Evolutionary conservation across 2,113 vertebrate species (phyloP), one percentile per base, ranked within the genome.

Genomic region (Psilopsiagon aymara): DNA sequence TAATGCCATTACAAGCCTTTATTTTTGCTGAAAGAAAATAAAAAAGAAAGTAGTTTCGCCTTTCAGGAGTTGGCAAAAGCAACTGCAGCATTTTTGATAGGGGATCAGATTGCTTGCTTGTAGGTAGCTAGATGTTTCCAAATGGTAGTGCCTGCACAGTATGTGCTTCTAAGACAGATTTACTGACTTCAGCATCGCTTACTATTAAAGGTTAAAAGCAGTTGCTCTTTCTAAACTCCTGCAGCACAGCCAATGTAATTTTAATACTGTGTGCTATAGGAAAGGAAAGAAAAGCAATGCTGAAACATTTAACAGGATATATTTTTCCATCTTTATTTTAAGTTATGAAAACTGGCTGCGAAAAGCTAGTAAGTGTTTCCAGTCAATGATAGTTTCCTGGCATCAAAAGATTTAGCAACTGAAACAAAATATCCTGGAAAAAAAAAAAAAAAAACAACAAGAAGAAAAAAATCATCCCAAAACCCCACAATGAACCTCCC

Each of bases 311-410:
- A 95, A 86, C 60, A 49, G 78, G 66, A 88, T 95, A 62, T 92
- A 95, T 96, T 97, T 97, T 95, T 94, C 88, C 82, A 92, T 94
- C 88, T 95, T 95, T 82, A 91, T 95, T 97, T 97, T 95, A 97
- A 93, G 96, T 97, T 95, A 96, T 67, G 77, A 97, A 97, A 97
- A 97, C 96, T 97, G 96, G 80, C 97, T 97, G 79, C 87, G 88
- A 97, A 95, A 97, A 97, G 78, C 95, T 85, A 90, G 74, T 78
- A 90, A 95, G 92, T 94, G 94, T 97, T 97, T 97, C 96, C 96
- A 96, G 94, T 96, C 96, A 97, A 53, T 94, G 94, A 97, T 95
- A 96, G 94, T 97, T 97, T 97, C 88, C 94, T 95, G 95, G n/a
- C n/a, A n/a, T n/a, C n/a, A n/a, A n/a, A n/a, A n/a, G n/a, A n/a